Base-by-base conservation (phyloP, 1,140 invertebrate species). In the Achroia grisella region DNA sequence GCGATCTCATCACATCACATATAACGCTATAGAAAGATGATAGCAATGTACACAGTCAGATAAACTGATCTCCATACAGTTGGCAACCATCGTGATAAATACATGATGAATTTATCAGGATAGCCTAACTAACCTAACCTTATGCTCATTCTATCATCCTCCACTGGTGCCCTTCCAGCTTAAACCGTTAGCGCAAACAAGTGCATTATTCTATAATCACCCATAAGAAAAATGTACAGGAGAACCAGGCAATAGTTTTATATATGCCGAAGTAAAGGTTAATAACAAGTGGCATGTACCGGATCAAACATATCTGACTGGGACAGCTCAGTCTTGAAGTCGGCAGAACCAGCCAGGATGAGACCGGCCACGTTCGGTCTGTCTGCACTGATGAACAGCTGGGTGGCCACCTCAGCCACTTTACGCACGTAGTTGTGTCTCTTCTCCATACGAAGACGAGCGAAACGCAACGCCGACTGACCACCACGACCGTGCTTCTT, bases 241-340 rank as follows among this genome's bases (percentile, higher is more conserved):
- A n/a, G n/a, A n/a, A n/a, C n/a, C n/a, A n/a, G n/a, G n/a, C n/a
- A 34, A 8, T 34, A 8, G 35, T 35, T 32, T 15, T 40, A 14
- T 30, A 0, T n/a, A 32, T 10, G 10, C 34, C 4, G 8, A 52
- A 57, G 41, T 31, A 41, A 49, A 48, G 8, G 37, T 12, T 6
- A 39, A 11, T 10, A 33, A 47, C 8, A 15, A 23, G 17, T 23
- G 2, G 17, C 17, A 23, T 23, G 17, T 86, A 98, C 96, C 57
- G 95, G 96, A 91, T 99, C 98, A 89, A 99, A 99, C 98, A 99
- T 99, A 81, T 99, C 98, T 1, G 98, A 99, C 88, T 99, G 97
- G 82, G 96, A 97, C 54, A 99, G 92, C 87, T 99, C 98, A 53
- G 98, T 99, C 89, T 99, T 99, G 82, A 99, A 99, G 86, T 99